Base-by-base conservation (phyloP, 2,797 vertebrate genomes). In the Cirrhinus mrigala region DNA sequence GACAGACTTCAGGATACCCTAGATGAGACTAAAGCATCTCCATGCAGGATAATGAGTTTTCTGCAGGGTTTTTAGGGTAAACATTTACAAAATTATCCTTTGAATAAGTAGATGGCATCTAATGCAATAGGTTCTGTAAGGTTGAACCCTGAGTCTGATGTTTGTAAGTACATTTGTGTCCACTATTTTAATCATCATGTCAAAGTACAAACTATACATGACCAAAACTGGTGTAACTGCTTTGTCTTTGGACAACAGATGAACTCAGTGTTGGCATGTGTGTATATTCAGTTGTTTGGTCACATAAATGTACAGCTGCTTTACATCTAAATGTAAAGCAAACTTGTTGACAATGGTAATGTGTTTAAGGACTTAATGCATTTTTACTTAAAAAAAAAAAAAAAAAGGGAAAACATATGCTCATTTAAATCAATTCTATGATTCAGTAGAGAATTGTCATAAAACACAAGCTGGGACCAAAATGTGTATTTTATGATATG, bases 1-100 rank as follows among this genome's bases (percentile, higher is more conserved):
- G 64, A 66, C 46, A 52, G 62, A 56, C 15, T 54, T 81, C 48
- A 68, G 20, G 50, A 12, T 29, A 81, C 22, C 2, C 64, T 37
- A 71, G 50, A 81, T 15, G 66, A 71, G 50, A 58, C 58, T 66
- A 79, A 66, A 81, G 29, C 50, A n/a, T 58, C 66, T 54, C 12
- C 6, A 40, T 52, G 66, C 5, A 52, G 48, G 12, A 48, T 73
- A 3, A 81, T 48, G 27, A 33, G 46, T 52, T 50, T 52, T 22
- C 22, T 4, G 15, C 20, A 3, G 27, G 29, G n/a, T 29, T 16
- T 81, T 82, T 27, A 73, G 2, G 79, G 22, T 48, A 6, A 82
- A 29, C 1, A 71, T 54, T 24, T n/a, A 52, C 11, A 79, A 24
- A 9, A 56, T 11, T 73, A 71, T 37, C 16, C 9, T 44, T 60